A percentile compares a stretch with the other conserved stretches of the same genome.
Evolutionary conservation across 2,888 invertebrate genomes (phyloP).

Genomic region (Rhingia campestris): DNA sequence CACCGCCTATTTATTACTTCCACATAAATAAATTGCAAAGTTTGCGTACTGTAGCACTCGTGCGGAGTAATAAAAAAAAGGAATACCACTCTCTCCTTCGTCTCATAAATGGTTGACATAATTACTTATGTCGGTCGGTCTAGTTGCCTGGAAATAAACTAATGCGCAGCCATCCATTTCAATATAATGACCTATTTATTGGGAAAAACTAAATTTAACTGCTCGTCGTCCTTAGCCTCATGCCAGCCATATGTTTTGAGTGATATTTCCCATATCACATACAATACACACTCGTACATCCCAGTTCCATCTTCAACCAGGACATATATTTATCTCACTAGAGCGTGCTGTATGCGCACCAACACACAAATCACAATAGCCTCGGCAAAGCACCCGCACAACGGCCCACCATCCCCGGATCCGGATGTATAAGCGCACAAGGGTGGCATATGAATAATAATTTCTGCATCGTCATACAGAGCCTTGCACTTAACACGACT

Average conservation of each 20-base stretch:
- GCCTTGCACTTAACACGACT: conserved; percentile 49
- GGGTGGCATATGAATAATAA: conserved; percentile 45
- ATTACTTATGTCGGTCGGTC: conserved; percentile 32
- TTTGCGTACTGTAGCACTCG: no score
- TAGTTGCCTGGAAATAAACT: conserved; percentile 21
- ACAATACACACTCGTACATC: not conserved
- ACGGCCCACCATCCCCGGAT: conserved; percentile 8
- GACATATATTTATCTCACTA: conserved; percentile 40
- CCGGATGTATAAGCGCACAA: not conserved
- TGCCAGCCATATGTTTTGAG: conserved; percentile 20
- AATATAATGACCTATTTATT: conserved; percentile 40
- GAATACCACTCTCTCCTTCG: not conserved
- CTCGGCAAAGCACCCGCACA: not conserved
- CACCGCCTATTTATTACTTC: no score
- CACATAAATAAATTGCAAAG: no score
- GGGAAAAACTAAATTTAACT: conserved; percentile 30
- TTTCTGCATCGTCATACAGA: conserved; percentile 46
- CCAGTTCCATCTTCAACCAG: conserved; percentile 28
- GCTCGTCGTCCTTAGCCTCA: not conserved
- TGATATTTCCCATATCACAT: not conserved
- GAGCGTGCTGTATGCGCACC: conserved; percentile 10
- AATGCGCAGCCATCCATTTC: conserved; percentile 35
- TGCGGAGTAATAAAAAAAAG: not conserved
- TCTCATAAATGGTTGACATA: conserved; percentile 18
- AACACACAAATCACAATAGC: conserved; percentile 33